Evolutionary conservation across 2,797 vertebrate species (phyloP).

Genomic region (Tragelaphus eurycerus): DNA sequence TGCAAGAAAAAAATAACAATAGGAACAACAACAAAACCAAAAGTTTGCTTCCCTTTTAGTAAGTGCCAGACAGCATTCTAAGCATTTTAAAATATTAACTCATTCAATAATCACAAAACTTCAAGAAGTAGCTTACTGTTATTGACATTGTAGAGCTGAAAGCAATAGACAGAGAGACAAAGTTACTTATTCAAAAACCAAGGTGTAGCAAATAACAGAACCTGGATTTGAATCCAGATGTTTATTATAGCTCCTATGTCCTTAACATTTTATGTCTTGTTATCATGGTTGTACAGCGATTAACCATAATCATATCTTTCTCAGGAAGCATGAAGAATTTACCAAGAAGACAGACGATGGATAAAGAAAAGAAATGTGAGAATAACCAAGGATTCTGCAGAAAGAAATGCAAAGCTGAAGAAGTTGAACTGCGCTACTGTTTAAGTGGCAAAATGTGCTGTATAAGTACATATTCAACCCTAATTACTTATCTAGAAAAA

Average conservation of each 20-base stretch:
- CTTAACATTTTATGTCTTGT: background rate
- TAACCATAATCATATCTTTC: constrained; percentile 15
- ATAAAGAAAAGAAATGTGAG: background rate
- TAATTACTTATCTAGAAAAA: accelerated
- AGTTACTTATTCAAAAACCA: background rate
- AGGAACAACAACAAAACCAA: background rate
- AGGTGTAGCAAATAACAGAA: background rate
- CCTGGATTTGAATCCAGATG: background rate
- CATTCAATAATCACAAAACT: background rate
- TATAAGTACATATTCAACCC: background rate
- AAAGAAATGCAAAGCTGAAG: background rate
- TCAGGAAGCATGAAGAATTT: constrained; percentile 29
- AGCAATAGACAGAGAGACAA: background rate
- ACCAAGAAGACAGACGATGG: background rate
- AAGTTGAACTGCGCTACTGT: background rate
- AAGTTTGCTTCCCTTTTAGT: background rate
- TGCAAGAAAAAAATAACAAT: background rate
- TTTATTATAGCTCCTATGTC: background rate
- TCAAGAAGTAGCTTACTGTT: background rate
- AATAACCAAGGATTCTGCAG: background rate
- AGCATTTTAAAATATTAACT: background rate
- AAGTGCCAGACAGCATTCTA: background rate
- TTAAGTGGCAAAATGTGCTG: background rate
- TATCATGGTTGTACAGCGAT: background rate
- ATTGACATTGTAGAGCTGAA: background rate